Conservation (phyloP, 2,113 vertebrate species). For the Poeciliopsis prolifica region DNA sequence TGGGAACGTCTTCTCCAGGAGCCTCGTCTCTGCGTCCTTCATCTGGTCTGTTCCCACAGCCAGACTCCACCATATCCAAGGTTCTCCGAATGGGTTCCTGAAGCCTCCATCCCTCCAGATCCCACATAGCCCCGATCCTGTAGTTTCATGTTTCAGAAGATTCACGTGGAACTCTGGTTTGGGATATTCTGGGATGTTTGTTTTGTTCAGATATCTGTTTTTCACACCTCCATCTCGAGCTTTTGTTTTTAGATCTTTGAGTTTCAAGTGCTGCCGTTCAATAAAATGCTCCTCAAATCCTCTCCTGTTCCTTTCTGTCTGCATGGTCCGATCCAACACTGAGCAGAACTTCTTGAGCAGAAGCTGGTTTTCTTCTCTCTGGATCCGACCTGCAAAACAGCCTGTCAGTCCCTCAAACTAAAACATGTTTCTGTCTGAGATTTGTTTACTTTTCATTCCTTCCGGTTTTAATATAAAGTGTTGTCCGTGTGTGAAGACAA, state of each 20-base stretch:
- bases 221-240: not conserved
- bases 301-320: accelerated
- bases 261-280: accelerated
- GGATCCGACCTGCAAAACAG: too few species aligned
- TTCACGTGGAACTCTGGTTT: slow-evolving; percentile 35
- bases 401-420: too few species aligned
- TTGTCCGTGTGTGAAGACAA: too few species aligned
- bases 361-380: not conserved
- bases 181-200: not conserved
- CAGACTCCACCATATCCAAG: too few species aligned
- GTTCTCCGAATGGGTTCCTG: too few species aligned
- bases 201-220: not conserved
- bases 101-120: too few species aligned
- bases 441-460: too few species aligned
- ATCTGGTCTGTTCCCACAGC: too few species aligned
- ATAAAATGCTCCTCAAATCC: not conserved
- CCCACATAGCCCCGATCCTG: accelerated
- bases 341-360: not conserved
- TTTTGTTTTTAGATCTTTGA: slow-evolving; percentile 8
- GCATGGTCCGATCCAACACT: not conserved
- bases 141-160: slow-evolving; percentile 46
- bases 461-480: too few species aligned
- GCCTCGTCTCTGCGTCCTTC: too few species aligned
- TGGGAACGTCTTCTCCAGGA: too few species aligned
- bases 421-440: too few species aligned